Conservation (phyloP, 2,113 vertebrate species). For the Shinisaurus crocodilurus region DNA sequence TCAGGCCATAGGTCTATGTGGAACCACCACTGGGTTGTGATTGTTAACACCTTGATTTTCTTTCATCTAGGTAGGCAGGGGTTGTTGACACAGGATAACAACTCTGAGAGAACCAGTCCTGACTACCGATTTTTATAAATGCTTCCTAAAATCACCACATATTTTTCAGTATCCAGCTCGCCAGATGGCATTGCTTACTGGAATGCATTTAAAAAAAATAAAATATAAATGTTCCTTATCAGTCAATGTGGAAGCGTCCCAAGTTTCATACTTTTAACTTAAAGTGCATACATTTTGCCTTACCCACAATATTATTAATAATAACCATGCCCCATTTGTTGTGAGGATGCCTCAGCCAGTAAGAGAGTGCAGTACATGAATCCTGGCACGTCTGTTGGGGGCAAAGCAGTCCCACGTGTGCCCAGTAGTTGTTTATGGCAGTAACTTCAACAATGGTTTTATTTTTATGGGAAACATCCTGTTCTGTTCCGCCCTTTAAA, state of each 20-base stretch:
- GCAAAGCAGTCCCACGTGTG: neutral
- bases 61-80: neutral
- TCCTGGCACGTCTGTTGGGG: neutral
- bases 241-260: neutral
- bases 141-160: no score
- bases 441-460: neutral
- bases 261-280: neutral
- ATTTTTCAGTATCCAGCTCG: no score
- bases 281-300: neutral
- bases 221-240: neutral
- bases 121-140: neutral
- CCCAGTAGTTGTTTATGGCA: neutral
- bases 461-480: neutral
- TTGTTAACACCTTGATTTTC: neutral
- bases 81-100: neutral
- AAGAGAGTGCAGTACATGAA: neutral
- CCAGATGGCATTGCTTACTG: neutral
- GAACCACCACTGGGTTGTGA: no score
- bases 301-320: neutral
- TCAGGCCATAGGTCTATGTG: no score
- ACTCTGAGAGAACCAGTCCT: neutral
- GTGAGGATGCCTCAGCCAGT: neutral
- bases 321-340: neutral
- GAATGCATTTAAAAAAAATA: neutral
- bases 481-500: constrained; percentile 3